Conservation (phyloP, 2,888 invertebrate species). For the Tiliacea citrago region DNA sequence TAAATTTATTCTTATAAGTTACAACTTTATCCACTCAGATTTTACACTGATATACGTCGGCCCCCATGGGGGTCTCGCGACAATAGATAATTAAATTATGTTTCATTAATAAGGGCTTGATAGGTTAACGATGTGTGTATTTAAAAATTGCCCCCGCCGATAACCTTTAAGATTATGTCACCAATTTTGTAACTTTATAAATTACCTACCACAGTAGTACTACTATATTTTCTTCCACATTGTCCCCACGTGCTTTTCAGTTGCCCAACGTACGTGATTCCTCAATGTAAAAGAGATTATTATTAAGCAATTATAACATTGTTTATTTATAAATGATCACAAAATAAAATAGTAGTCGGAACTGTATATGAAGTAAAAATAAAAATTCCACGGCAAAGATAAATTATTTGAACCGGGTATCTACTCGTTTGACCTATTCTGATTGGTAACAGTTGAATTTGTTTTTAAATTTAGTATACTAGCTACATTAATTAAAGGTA, state of each 20-base stretch:
- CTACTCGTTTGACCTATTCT: slow-evolving; percentile 25
- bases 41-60: neutral
- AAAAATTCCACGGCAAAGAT: slow-evolving; percentile 25
- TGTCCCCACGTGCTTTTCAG: neutral
- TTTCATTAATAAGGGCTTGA: slow-evolving; percentile 1
- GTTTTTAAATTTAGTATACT: neutral
- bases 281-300: slow-evolving; percentile 2
- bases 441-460: slow-evolving; percentile 12
- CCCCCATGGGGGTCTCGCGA: neutral
- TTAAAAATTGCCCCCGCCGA: slow-evolving; percentile 24
- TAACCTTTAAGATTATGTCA: slow-evolving; percentile 12
- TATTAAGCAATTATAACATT: slow-evolving; percentile 23
- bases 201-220: neutral
- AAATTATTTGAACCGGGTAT: slow-evolving; percentile 20
- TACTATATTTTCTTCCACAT: neutral
- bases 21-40: no score
- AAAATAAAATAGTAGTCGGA: neutral
- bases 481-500: no score
- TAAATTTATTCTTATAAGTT: no score
- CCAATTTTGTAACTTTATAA: neutral
- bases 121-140: neutral
- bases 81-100: neutral
- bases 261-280: slow-evolving; percentile 12
- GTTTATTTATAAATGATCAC: slow-evolving; percentile 18
- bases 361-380: neutral